Conservation (phyloP, 2,797 vertebrate genomes). For the Siniperca obscura region DNA sequence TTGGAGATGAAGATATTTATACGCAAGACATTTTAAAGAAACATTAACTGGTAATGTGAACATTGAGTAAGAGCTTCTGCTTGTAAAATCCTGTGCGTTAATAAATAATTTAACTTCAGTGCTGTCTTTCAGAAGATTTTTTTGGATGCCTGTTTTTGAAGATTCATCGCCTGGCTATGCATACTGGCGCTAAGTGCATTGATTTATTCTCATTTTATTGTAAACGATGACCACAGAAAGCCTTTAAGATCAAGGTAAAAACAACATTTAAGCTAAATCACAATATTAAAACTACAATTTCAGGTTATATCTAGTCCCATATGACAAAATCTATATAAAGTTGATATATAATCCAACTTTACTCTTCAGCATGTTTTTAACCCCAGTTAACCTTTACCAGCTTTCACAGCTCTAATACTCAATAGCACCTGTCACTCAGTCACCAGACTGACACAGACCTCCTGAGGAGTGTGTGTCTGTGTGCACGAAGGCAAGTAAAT, state of each 20-base stretch:
- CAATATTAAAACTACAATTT: neutral
- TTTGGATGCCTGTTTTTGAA: neutral
- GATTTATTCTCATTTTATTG: neutral
- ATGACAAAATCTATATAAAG: neutral
- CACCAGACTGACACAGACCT: constrained; percentile 53
- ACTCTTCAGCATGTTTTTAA: constrained; percentile 61
- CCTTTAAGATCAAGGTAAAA: neutral
- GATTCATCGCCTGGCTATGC: neutral
- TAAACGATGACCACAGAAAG: no score
- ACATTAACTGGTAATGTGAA: neutral
- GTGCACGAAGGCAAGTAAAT: constrained; percentile 39
- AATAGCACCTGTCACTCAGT: constrained; percentile 77
- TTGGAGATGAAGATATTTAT: neutral
- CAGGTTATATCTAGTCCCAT: neutral
- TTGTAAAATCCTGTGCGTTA: neutral
- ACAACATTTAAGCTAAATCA: neutral
- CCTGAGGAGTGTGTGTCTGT: constrained; percentile 64
- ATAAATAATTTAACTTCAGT: neutral
- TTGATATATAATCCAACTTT: constrained; percentile 28
- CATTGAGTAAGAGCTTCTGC: neutral
- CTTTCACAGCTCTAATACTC: constrained; percentile 54
- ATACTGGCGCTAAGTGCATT: neutral
- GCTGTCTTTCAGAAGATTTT: neutral
- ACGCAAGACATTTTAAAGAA: neutral
- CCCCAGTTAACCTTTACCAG: constrained; percentile 76